Evolutionary conservation across 2,888 invertebrate species (phyloP).

Genomic region (Linnaemya tessellans): DNA sequence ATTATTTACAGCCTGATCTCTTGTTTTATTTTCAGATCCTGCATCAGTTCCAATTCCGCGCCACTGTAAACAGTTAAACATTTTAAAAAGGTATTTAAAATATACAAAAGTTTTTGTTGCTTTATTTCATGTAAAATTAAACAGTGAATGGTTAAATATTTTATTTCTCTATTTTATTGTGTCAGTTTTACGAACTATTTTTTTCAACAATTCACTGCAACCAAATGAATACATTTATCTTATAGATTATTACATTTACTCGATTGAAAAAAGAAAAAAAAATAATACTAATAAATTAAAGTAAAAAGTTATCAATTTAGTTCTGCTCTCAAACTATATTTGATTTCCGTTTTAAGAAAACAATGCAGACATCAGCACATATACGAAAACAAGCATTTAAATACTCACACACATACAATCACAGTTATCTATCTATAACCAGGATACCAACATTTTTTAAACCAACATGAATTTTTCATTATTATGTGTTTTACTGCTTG

Average conservation of each 20-base stretch:
- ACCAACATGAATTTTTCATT: not conserved
- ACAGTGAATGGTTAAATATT: conserved; percentile 40
- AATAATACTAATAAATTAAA: too few species aligned
- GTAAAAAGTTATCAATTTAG: not conserved
- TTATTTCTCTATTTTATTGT: conserved; percentile 19
- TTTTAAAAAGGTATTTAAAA: too few species aligned
- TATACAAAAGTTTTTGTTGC: not conserved
- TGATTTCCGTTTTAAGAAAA: conserved; percentile 31
- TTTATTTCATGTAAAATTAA: conserved; percentile 40
- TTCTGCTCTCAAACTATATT: conserved; percentile 3
- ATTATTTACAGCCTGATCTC: not conserved
- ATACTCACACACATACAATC: not conserved
- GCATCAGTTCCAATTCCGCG: too few species aligned
- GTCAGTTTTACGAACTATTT: not conserved
- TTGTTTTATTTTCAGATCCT: not conserved
- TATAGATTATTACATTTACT: conserved; percentile 1
- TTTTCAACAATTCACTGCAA: not conserved
- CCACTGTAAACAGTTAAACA: too few species aligned
- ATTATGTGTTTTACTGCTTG: not conserved
- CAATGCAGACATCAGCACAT: not conserved
- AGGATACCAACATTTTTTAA: not conserved
- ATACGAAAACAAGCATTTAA: not conserved
- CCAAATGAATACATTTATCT: conserved; percentile 7
- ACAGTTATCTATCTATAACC: not conserved
- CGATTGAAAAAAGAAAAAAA: too few species aligned